Conservation (phyloP, 1,140 invertebrate genomes). For the Hycleus cichorii region DNA sequence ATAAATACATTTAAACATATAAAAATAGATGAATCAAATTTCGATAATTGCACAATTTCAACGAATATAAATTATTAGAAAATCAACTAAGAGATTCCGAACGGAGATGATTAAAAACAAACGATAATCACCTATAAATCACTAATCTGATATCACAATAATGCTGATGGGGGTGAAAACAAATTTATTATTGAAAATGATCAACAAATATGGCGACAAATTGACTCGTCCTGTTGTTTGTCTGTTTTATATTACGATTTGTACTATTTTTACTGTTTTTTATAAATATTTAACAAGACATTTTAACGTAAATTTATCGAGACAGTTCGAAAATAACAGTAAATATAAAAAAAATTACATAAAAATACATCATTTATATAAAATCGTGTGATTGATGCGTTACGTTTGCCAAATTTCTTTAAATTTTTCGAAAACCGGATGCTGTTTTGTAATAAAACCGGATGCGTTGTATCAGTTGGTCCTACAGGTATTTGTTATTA, state of each 20-base stretch:
- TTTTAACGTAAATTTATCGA: too few species aligned
- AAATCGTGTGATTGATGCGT: neutral
- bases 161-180: slow-evolving; percentile 8
- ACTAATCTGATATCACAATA: slow-evolving; percentile 13
- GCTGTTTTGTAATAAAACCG: neutral
- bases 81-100: too few species aligned
- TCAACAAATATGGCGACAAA: slow-evolving; percentile 8
- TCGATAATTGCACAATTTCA: too few species aligned
- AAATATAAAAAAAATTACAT: neutral
- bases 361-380: neutral
- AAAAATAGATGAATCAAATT: neutral
- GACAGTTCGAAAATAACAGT: neutral
- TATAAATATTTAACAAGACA: too few species aligned
- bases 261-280: slow-evolving; percentile 5
- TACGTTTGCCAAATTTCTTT: slow-evolving; percentile 12
- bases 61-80: too few species aligned
- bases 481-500: slow-evolving; percentile 17
- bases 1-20: neutral
- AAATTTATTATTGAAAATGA: neutral
- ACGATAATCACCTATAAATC: slow-evolving; percentile 5
- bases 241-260: neutral
- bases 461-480: slow-evolving; percentile 27
- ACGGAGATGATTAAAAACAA: neutral
- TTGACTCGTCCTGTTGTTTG: slow-evolving; percentile 5
- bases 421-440: neutral